These are phyloP conservation scores for Chelidonichthys spinosus DNA, from an alignment of 2,797 vertebrate species.

Conservation along the genomic window DNA sequence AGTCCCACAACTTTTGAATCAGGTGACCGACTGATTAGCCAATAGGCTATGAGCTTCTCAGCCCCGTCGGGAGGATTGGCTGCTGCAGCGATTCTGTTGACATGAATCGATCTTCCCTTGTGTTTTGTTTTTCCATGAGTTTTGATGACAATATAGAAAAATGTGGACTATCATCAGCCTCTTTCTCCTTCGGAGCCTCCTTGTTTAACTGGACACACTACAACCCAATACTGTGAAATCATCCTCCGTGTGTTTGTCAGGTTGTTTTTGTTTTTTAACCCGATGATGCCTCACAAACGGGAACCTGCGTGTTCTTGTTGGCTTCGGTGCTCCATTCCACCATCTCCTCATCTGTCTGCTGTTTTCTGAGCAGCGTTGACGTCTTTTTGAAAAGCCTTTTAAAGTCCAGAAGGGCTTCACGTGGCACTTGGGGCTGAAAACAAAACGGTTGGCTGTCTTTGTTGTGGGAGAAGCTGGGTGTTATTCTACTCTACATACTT, in stretches of 20 bases:
- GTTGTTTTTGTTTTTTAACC: constrained; percentile 4
- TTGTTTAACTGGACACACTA: constrained; percentile 51
- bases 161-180: constrained; percentile 22
- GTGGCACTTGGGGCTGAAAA: constrained; percentile 41
- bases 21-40: neutral
- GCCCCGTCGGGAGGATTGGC: neutral
- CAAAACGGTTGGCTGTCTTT: constrained; percentile 40
- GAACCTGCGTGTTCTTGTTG: constrained; percentile 36
- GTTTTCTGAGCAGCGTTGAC: constrained; percentile 68
- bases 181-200: constrained; percentile 14
- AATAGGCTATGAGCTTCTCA: neutral
- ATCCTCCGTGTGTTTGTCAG: constrained; percentile 41
- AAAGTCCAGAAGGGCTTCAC: constrained; percentile 47
- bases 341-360: constrained; percentile 59
- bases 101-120: neutral
- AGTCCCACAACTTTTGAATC: neutral
- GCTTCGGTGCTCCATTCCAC: constrained; percentile 41
- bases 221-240: constrained; percentile 74
- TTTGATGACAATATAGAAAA: constrained; percentile 28
- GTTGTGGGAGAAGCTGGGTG: constrained; percentile 44
- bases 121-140: constrained; percentile 8
- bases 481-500: constrained; percentile 64
- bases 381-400: constrained; percentile 54
- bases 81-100: neutral
- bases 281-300: constrained; percentile 26